A percentile compares a stretch with the other conserved stretches of the same genome.
Evolutionary conservation across 2,113 vertebrate genomes (phyloP).

Genomic region (Toxostoma redivivum): DNA sequence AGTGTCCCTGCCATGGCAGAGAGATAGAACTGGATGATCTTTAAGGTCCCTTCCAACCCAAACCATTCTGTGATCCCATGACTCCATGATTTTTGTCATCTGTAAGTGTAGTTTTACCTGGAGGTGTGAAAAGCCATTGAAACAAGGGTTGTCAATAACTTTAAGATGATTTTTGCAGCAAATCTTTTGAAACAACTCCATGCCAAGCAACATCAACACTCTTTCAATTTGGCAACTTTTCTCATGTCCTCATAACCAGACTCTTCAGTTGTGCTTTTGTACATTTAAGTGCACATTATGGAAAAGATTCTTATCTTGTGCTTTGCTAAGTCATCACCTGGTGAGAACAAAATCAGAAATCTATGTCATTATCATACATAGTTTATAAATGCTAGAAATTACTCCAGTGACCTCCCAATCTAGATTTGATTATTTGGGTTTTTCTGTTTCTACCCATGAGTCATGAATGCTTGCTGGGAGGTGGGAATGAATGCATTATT

Average conservation of each 20-base stretch:
- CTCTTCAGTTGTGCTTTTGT: not conserved
- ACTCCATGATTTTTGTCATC: not conserved
- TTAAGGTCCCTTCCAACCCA: not conserved
- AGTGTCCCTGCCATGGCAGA: not conserved
- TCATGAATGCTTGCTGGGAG: not conserved
- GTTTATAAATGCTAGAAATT: not conserved
- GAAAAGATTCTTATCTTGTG: not conserved
- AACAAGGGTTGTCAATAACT: not conserved
- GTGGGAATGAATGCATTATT: not conserved
- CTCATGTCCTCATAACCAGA: not conserved
- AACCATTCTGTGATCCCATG: not conserved
- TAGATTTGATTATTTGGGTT: not conserved
- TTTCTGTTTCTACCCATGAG: not conserved
- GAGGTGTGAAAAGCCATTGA: not conserved
- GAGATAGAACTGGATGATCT: accelerated
- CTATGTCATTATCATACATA: not conserved
- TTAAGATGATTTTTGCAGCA: not conserved
- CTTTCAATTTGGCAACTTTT: not conserved
- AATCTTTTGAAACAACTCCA: not conserved
- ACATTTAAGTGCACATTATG: not conserved
- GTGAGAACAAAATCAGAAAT: not conserved
- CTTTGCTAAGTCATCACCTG: not conserved
- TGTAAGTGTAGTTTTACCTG: not conserved
- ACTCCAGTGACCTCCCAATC: not conserved
- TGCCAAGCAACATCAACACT: not conserved